phyloP scores from a whole-genome alignment of 2,113 vertebrate species.

The Strigops habroptila region DNA sequence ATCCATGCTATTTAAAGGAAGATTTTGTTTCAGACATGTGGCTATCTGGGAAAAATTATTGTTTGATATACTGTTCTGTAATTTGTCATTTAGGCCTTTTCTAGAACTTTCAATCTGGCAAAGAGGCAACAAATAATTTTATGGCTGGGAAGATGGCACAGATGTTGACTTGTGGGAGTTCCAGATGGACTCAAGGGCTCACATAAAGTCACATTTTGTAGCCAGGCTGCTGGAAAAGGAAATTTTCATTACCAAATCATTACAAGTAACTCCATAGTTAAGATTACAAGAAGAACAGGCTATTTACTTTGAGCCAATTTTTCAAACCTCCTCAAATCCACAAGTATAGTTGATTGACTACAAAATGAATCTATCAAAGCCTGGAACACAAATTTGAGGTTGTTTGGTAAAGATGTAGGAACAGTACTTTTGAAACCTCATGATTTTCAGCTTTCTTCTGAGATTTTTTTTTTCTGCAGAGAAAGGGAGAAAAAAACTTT shows the following conservation, averaged over 20 bases:
- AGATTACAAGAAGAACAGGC: neutral
- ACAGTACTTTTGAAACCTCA: neutral
- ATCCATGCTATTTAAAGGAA: neutral
- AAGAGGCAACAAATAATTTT: neutral
- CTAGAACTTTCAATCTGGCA: slow-evolving; percentile 4
- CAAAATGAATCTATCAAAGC: neutral
- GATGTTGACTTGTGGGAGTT: neutral
- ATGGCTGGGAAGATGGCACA: neutral
- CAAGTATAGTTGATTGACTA: neutral
- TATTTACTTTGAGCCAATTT: neutral
- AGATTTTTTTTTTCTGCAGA: neutral
- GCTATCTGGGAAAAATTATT: neutral
- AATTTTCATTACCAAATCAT: neutral
- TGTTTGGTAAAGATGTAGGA: neutral
- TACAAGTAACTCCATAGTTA: neutral
- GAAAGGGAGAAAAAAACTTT: neutral
- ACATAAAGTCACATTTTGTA: neutral
- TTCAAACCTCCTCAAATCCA: neutral
- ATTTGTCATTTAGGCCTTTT: neutral
- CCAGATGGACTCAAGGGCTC: neutral
- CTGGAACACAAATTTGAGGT: neutral
- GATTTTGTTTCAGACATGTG: neutral
- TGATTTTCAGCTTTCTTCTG: neutral
- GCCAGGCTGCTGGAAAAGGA: neutral
- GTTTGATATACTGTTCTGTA: neutral